Evolutionary conservation across 2,888 invertebrate genomes (phyloP).

Genomic region (Sylvicola cinctus): DNA sequence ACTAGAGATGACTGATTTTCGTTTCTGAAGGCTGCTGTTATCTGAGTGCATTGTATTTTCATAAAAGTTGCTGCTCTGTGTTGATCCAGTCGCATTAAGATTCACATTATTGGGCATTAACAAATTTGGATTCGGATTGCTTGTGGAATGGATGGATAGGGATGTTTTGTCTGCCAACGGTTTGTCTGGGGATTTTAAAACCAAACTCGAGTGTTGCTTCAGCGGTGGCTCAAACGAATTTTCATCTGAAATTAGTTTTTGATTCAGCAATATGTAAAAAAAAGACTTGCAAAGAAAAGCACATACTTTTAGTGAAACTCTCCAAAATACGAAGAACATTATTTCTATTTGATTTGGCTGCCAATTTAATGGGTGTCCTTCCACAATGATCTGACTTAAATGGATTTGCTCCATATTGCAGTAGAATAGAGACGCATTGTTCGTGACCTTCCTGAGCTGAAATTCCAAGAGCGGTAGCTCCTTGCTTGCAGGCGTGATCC

Average conservation of each 20-base stretch:
- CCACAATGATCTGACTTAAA: constrained; percentile 72
- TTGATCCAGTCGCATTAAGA: constrained; percentile 24
- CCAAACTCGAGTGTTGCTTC: constrained; percentile 20
- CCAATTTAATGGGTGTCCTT: constrained; percentile 70
- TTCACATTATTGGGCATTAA: constrained; percentile 15
- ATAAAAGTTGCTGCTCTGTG: constrained; percentile 26
- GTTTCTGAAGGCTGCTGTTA: constrained; percentile 24
- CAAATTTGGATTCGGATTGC: constrained; percentile 9
- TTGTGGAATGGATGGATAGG: background rate
- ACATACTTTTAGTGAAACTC: constrained; percentile 33
- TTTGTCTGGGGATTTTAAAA: constrained; percentile 24
- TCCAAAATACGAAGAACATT: constrained; percentile 63
- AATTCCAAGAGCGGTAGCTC: constrained; percentile 86
- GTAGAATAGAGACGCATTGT: constrained; percentile 64
- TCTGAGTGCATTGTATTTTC: constrained; percentile 28
- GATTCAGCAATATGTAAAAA: constrained; percentile 1
- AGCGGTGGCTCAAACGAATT: constrained; percentile 18
- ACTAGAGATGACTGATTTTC: constrained; percentile 28
- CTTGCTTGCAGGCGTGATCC: constrained; percentile 85
- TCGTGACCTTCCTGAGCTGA: constrained; percentile 94
- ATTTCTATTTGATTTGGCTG: constrained; percentile 77
- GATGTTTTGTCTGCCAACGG: constrained; percentile 8
- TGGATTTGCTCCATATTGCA: constrained; percentile 71
- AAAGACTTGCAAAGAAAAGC: too few species aligned
- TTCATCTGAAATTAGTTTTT: constrained; percentile 15